Conservation (phyloP, 1,140 invertebrate genomes). For the Trachelipus rathkii region DNA sequence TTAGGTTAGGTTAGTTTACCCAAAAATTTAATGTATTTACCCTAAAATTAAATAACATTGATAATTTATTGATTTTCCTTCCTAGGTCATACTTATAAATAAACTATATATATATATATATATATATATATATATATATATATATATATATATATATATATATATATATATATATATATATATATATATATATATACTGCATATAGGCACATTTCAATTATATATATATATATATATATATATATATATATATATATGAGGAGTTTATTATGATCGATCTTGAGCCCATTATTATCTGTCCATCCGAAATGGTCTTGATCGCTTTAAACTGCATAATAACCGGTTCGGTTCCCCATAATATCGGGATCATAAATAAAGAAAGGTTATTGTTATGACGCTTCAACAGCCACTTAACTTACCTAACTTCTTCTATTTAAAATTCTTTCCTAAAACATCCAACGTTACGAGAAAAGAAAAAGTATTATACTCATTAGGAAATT, state of each 20-base stretch:
- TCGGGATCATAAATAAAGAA: slow-evolving; percentile 4
- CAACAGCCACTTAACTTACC: slow-evolving; percentile 5
- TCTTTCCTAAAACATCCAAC: background rate
- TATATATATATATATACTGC: background rate
- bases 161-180: slow-evolving; percentile 17
- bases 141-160: slow-evolving; percentile 16
- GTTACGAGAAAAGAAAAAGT: background rate
- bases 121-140: background rate
- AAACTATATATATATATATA: too few species aligned
- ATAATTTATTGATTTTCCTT: too few species aligned
- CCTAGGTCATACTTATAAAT: too few species aligned
- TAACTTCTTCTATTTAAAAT: background rate
- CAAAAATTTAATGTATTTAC: too few species aligned
- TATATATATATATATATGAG: slow-evolving; percentile 17
- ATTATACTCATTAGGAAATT: slow-evolving; percentile 4
- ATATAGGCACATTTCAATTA: too few species aligned
- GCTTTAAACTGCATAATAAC: background rate
- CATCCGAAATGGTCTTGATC: background rate
- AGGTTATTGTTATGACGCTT: slow-evolving; percentile 10
- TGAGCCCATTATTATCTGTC: too few species aligned
- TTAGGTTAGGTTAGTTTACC: too few species aligned
- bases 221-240: slow-evolving; percentile 14
- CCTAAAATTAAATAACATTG: too few species aligned
- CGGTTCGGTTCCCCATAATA: background rate
- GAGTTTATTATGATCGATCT: too few species aligned